Percentiles rank a stretch among this genome's conserved stretches.
These are phyloP conservation scores for Cerceris rybyensis DNA, from an alignment of 2,888 invertebrate genomes.

Conservation along the genomic window DNA sequence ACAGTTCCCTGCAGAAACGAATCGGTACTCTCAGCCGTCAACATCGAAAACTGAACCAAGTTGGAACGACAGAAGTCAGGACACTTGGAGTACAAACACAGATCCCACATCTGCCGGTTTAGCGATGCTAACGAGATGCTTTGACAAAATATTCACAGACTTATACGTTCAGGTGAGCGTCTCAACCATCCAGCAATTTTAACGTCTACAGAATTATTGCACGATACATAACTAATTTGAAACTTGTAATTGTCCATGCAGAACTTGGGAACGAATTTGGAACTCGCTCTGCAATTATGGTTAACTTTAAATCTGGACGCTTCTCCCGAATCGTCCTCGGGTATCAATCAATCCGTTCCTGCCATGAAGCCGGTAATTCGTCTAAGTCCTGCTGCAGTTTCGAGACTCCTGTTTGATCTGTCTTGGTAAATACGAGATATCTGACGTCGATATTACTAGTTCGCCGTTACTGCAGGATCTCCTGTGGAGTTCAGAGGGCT, in stretches of 20 bases:
- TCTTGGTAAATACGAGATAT: conserved; percentile 82
- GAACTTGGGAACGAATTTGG: conserved; percentile 85
- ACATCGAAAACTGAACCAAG: conserved; percentile 47
- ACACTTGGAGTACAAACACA: conserved; percentile 68
- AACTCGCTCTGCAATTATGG: conserved; percentile 93
- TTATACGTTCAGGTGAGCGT: conserved; percentile 83
- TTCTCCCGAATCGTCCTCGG: conserved; percentile 80
- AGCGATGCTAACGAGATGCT: conserved; percentile 87
- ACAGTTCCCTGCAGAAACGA: conserved; percentile 58
- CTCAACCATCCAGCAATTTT: conserved; percentile 7
- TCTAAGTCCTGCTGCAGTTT: conserved; percentile 86
- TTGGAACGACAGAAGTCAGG: conserved; percentile 71
- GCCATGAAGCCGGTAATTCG: conserved; percentile 86
- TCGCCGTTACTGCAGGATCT: neutral
- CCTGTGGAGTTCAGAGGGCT: neutral
- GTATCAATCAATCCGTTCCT: conserved; percentile 83
- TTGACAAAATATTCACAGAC: conserved; percentile 87
- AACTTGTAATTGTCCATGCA: conserved; percentile 1
- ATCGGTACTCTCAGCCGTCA: conserved; percentile 47
- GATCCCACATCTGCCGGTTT: conserved; percentile 75
- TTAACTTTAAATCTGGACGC: conserved; percentile 89
- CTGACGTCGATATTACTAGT: conserved; percentile 1
- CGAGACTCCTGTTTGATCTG: conserved; percentile 86
- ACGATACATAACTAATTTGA: neutral
- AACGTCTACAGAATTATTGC: neutral